phyloP scores from a whole-genome alignment of 2,113 vertebrate species.

The Pachycephala philippinensis region DNA sequence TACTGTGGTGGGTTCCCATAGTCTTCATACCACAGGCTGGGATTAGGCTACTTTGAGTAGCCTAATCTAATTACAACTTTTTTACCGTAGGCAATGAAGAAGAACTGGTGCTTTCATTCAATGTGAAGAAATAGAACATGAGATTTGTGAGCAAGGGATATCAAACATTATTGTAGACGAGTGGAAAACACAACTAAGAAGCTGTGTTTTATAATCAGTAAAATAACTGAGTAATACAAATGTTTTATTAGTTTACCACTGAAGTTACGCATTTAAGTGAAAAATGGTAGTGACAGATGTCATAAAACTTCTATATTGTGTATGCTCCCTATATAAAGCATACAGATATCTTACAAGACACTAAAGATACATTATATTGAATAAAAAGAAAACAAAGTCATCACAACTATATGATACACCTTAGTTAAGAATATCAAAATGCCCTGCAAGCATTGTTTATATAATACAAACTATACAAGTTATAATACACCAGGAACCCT shows the following conservation, averaged over 20 bases:
- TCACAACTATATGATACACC: neutral
- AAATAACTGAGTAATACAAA: neutral
- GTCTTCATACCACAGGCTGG: neutral
- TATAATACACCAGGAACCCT: neutral
- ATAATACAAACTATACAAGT: neutral
- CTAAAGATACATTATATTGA: neutral
- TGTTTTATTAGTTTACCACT: neutral
- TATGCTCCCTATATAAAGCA: neutral
- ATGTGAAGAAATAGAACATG: neutral
- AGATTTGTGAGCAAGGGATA: neutral
- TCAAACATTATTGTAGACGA: neutral
- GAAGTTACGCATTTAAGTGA: neutral
- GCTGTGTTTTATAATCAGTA: neutral
- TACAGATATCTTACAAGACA: neutral
- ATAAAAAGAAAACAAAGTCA: neutral
- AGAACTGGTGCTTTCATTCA: neutral
- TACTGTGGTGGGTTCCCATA: neutral
- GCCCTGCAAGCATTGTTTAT: neutral
- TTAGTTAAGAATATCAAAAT: neutral
- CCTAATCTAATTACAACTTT: neutral
- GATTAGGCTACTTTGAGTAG: neutral
- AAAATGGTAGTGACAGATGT: neutral
- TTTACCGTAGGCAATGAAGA: neutral
- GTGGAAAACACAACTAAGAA: neutral
- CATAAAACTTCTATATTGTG: neutral